A percentile compares a stretch with the other conserved stretches of the same genome.
Conservation (phyloP, 2,797 vertebrate species). For the Eospalax fontanierii region DNA sequence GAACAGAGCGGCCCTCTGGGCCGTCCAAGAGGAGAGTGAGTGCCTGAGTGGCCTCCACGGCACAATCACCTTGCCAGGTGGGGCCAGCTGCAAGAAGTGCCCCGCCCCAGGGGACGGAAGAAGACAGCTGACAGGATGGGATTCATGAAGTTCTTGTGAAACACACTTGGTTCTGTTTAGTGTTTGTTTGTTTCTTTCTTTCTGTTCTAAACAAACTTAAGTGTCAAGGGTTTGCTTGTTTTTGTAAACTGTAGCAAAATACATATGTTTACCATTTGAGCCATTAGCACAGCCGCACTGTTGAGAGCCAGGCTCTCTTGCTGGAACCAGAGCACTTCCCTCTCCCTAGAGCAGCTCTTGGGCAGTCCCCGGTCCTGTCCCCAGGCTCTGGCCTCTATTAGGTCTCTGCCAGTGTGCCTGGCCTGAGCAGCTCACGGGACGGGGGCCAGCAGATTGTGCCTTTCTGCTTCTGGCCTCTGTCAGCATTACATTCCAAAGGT, state of each 20-base stretch:
- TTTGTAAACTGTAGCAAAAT: not conserved
- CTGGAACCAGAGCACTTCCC: fast-evolving
- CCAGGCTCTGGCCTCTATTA: not conserved
- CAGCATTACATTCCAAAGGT: fast-evolving
- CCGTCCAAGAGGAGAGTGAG: not conserved
- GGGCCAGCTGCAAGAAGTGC: fast-evolving
- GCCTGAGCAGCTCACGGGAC: fast-evolving
- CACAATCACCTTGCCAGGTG: too few species aligned
- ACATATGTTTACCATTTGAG: not conserved
- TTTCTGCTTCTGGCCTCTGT: fast-evolving
- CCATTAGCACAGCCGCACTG: fast-evolving
- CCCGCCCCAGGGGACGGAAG: fast-evolving
- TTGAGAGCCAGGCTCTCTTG: fast-evolving
- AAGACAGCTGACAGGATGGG: fast-evolving
- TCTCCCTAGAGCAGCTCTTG: fast-evolving
- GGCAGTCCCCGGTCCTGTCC: too few species aligned
- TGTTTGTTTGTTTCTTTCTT: not conserved
- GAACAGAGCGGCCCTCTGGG: not conserved
- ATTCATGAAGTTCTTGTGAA: not conserved
- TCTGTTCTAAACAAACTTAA: not conserved
- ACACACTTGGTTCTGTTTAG: not conserved
- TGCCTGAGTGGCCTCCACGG: not conserved
- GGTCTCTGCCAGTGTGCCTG: not conserved
- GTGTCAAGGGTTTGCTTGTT: not conserved
- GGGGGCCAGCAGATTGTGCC: fast-evolving